Evolutionary conservation across 2,888 invertebrate genomes (phyloP).

Genomic region (Brachypterus glaber): DNA sequence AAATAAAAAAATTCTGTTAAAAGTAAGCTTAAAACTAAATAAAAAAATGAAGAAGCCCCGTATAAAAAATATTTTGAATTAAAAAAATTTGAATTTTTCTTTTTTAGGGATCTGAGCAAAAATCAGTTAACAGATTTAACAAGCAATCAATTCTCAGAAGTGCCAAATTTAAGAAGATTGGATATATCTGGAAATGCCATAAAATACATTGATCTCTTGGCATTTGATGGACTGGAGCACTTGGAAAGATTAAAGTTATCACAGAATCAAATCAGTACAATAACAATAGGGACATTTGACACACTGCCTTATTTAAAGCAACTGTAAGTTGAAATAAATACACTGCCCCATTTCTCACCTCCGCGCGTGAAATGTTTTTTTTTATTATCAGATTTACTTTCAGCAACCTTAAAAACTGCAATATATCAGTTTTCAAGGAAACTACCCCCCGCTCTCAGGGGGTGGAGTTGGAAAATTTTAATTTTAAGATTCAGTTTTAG

Average conservation of each 20-base stretch:
- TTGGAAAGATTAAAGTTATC: constrained; percentile 61
- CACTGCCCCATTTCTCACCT: too few relatives aligned
- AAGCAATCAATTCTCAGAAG: constrained; percentile 63
- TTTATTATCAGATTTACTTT: too few relatives aligned
- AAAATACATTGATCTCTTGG: constrained; percentile 54
- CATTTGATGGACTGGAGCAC: constrained; percentile 58
- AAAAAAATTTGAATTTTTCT: constrained; percentile 10
- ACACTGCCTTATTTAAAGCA: constrained; percentile 58
- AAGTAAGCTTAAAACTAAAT: too few relatives aligned
- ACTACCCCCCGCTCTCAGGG: too few relatives aligned
- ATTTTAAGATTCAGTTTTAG: too few relatives aligned
- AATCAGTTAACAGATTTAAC: constrained; percentile 68
- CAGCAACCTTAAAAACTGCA: too few relatives aligned
- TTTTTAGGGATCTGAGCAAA: constrained; percentile 65
- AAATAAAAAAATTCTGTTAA: constrained; percentile 4
- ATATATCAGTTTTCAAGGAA: too few relatives aligned
- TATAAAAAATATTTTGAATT: constrained; percentile 4
- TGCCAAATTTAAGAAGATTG: constrained; percentile 58
- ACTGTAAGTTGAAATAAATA: constrained; percentile 57
- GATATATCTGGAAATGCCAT: constrained; percentile 65
- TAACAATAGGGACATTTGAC: constrained; percentile 63
- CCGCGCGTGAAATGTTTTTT: too few relatives aligned
- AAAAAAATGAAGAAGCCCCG: too few relatives aligned
- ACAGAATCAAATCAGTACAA: constrained; percentile 61
- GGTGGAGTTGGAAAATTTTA: too few relatives aligned